Base-by-base conservation (phyloP, 2,888 invertebrate genomes). In the Dynastes tityus region DNA sequence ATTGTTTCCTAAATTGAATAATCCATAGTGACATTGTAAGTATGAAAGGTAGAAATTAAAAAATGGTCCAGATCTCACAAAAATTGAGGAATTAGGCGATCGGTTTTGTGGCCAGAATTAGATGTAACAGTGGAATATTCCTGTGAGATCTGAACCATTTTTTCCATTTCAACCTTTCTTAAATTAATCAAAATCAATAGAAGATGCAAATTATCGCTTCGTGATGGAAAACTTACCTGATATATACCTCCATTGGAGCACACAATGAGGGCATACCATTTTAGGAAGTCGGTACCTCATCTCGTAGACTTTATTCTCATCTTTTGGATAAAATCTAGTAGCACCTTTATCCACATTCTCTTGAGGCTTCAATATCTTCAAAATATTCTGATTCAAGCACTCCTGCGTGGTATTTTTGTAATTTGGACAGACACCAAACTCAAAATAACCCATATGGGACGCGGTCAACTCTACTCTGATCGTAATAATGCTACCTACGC, bases 401-500 rank as follows among this genome's bases (percentile, higher is more conserved):
- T 93, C 92, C 85, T 96, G 95, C 0, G 91, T 92, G 1, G 94
- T 93, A 49, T 91, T 92, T 84, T 91, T 92, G 45, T 92, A 91
- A 85, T 95, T 93, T 1, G 95, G 93, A 86, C 97, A 97, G 2
- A 96, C 86, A 79, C 95, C 90, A 87, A 97, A 97, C 87, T 96
- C 95, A 85, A 97, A 97, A 88, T 92, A 95, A 1, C 97, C 97
- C 85, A 92, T 92, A 88, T 97, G 97, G 86, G 93, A 96, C 45
- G 97, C 97, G 0, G 97, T 97, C n/a, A 97, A 87, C 86, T 97
- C 95, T 0, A 97, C 92, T 80, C 94, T 92, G 77, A 96, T 92
- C 11, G 92, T 92, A 80, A 96, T 93, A 55, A 91, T 88, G 61
- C 93, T 91, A 76, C 92, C 92, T 0, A 93, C 92, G 27, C 91